phyloP scores from a whole-genome alignment of 2,888 invertebrate species.

The Rhagonycha fulva region DNA sequence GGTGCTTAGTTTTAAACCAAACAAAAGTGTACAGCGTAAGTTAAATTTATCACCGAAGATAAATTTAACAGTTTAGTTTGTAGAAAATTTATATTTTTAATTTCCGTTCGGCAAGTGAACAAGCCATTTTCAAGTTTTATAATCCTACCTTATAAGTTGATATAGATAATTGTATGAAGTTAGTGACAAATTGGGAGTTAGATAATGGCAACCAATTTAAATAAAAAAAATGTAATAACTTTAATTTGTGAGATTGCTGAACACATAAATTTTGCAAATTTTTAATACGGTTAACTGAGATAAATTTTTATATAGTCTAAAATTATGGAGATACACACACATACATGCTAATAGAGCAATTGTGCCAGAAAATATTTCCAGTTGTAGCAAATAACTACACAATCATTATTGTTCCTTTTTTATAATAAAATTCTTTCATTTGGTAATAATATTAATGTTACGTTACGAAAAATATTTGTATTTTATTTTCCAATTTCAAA shows the following conservation, averaged over 20 bases:
- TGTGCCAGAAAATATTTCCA: neutral
- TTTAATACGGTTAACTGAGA: slow-evolving; percentile 32
- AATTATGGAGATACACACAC: slow-evolving; percentile 30
- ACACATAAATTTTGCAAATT: neutral
- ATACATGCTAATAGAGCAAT: slow-evolving; percentile 27
- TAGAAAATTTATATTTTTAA: slow-evolving; percentile 32
- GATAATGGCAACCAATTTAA: neutral
- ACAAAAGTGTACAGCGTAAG: slow-evolving; percentile 2
- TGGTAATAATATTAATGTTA: no score
- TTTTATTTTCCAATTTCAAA: neutral
- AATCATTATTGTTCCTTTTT: no score
- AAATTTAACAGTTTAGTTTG: slow-evolving; percentile 14
- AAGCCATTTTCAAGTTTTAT: slow-evolving; percentile 8
- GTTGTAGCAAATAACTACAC: neutral
- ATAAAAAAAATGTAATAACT: neutral
- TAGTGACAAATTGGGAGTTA: neutral
- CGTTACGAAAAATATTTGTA: neutral
- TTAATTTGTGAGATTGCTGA: neutral
- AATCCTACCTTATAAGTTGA: neutral
- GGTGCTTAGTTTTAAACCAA: slow-evolving; percentile 9
- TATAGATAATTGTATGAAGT: neutral
- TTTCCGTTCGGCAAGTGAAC: slow-evolving; percentile 27
- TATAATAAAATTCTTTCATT: no score
- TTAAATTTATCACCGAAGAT: slow-evolving; percentile 16
- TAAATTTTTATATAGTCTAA: slow-evolving; percentile 35